Conservation (phyloP, 1,140 invertebrate species). For the Babylonia areolata region DNA sequence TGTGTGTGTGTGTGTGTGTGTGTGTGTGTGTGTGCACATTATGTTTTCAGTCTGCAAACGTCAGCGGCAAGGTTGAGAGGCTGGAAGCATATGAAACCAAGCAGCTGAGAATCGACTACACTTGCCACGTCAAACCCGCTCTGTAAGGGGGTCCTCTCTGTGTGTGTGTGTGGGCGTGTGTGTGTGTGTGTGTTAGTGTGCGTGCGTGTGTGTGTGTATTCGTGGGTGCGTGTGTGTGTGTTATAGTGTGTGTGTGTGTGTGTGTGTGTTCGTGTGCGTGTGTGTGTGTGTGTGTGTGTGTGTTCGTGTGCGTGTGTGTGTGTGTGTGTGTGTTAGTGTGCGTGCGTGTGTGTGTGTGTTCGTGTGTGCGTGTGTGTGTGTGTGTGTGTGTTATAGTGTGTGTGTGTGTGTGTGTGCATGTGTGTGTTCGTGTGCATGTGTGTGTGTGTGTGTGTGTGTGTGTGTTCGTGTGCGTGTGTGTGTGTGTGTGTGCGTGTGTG, state of each 20-base stretch:
- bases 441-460: not conserved
- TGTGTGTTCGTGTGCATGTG: not conserved
- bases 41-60: constrained; percentile 40
- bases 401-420: not conserved
- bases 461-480: not conserved
- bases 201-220: not conserved
- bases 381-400: not conserved
- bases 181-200: not conserved
- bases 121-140: constrained; percentile 71
- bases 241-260: not conserved
- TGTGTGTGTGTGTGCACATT: not conserved
- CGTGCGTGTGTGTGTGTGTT: not conserved
- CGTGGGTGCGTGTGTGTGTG: not conserved
- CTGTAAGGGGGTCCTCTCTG: constrained; percentile 54
- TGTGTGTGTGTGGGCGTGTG: not conserved
- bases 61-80: constrained; percentile 49
- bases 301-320: not conserved
- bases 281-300: not conserved
- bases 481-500: no score
- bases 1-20: constrained; percentile 5
- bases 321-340: not conserved
- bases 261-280: not conserved
- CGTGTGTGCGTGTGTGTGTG: not conserved
- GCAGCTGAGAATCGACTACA: constrained; percentile 66
- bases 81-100: constrained; percentile 58